Conservation (phyloP, 2,888 invertebrate species). For the Platypus cylindrus region DNA sequence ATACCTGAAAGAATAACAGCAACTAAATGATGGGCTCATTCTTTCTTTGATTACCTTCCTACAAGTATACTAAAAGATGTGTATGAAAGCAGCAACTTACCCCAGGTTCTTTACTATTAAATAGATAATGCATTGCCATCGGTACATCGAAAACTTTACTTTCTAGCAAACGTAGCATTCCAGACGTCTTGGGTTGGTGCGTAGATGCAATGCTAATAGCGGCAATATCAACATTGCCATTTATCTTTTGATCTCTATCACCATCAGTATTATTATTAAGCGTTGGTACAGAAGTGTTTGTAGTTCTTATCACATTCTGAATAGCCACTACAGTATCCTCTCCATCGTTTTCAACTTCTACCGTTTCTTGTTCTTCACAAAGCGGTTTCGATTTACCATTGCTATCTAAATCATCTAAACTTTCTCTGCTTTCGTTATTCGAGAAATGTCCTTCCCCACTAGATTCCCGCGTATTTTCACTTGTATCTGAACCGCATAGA, state of each 20-base stretch:
- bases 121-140: constrained; percentile 95
- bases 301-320: background rate
- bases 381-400: no score
- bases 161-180: constrained; percentile 82
- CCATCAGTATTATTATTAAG: constrained; percentile 10
- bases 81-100: constrained; percentile 5
- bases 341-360: constrained; percentile 18
- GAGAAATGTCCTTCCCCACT: constrained; percentile 38
- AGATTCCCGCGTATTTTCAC: constrained; percentile 37
- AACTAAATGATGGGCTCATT: no score
- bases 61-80: constrained; percentile 1
- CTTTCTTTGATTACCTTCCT: no score
- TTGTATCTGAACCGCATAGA: constrained; percentile 46
- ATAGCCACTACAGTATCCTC: constrained; percentile 8
- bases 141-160: constrained; percentile 97
- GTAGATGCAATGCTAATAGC: constrained; percentile 21
- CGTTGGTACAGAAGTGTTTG: background rate
- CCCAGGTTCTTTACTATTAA: constrained; percentile 95
- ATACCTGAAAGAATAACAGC: constrained; percentile 46
- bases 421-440: constrained; percentile 61
- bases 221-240: constrained; percentile 23
- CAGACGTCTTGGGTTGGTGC: constrained; percentile 39
- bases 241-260: no score
- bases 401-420: no score
- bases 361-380: constrained; percentile 5